A percentile compares a stretch with the other conserved stretches of the same genome.
These are phyloP conservation scores for Coleophora deauratella DNA, from an alignment of 2,888 invertebrate species.

Conservation along the genomic window DNA sequence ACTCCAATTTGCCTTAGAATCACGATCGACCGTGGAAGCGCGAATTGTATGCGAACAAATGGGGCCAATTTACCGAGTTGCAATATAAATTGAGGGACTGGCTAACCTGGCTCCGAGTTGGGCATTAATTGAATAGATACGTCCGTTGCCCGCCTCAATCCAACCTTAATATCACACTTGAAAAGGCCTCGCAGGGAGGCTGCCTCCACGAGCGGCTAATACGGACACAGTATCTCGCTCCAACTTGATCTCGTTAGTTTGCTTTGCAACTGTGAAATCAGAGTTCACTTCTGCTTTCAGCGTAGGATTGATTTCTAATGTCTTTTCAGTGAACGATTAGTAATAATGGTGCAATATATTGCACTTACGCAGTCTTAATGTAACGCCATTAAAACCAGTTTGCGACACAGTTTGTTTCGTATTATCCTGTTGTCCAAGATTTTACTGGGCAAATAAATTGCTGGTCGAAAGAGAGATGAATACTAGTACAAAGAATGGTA, in stretches of 20 bases:
- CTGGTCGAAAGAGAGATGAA: no score
- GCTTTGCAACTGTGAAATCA: slow-evolving; percentile 15
- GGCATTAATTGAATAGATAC: slow-evolving; percentile 71
- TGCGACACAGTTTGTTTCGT: no score
- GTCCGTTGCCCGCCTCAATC: slow-evolving; percentile 61
- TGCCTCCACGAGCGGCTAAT: slow-evolving; percentile 49
- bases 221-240: slow-evolving; percentile 60
- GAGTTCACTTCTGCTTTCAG: slow-evolving; percentile 17
- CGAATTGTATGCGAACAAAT: slow-evolving; percentile 43
- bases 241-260: slow-evolving; percentile 44
- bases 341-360: no score
- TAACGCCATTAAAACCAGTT: no score
- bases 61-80: slow-evolving; percentile 52
- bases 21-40: slow-evolving; percentile 29
- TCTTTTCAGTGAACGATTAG: no score
- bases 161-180: slow-evolving; percentile 61
- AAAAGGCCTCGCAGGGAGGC: slow-evolving; percentile 48
- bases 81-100: slow-evolving; percentile 56
- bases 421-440: no score
- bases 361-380: no score
- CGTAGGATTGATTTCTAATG: no score
- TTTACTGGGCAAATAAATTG: no score
- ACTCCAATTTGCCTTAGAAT: slow-evolving; percentile 41
- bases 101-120: slow-evolving; percentile 45
- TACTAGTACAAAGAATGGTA: no score